Evolutionary conservation across 2,888 invertebrate genomes (phyloP).

Genomic region (Autographa gamma): DNA sequence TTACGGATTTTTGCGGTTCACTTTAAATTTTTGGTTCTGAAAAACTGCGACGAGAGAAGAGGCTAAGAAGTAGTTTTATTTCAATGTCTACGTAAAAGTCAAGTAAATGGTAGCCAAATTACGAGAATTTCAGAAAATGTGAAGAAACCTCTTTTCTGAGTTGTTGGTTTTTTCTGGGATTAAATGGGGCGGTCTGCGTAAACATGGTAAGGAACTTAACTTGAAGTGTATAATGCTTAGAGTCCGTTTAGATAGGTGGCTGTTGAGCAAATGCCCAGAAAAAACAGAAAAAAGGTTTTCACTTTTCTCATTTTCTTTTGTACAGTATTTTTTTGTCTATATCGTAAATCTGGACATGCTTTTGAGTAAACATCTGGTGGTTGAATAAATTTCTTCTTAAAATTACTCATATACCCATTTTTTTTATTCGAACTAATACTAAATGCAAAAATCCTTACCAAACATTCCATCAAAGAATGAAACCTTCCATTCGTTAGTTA

Average conservation of each 20-base stretch:
- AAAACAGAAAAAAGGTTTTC: neutral
- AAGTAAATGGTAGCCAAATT: conserved; percentile 42
- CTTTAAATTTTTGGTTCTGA: no score
- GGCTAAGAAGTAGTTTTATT: no score
- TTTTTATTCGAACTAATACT: no score
- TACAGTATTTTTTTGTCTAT: neutral
- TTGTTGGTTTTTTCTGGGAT: conserved; percentile 29
- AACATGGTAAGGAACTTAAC: conserved; percentile 48
- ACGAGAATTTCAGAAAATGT: conserved; percentile 44
- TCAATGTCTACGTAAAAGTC: no score
- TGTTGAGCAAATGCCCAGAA: neutral
- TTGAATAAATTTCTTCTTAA: no score
- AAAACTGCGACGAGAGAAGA: no score
- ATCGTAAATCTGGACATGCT: no score
- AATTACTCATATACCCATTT: no score
- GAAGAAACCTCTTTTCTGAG: conserved; percentile 36
- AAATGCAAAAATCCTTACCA: conserved; percentile 70
- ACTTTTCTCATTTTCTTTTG: neutral
- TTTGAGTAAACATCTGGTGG: no score
- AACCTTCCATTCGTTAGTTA: conserved; percentile 74
- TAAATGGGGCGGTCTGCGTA: conserved; percentile 32
- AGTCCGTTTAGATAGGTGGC: conserved; percentile 25
- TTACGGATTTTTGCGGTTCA: no score
- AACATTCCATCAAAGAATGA: conserved; percentile 69
- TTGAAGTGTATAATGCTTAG: conserved; percentile 28